These are phyloP conservation scores for Formica exsecta DNA, from an alignment of 1,140 invertebrate species.

Conservation along the genomic window DNA sequence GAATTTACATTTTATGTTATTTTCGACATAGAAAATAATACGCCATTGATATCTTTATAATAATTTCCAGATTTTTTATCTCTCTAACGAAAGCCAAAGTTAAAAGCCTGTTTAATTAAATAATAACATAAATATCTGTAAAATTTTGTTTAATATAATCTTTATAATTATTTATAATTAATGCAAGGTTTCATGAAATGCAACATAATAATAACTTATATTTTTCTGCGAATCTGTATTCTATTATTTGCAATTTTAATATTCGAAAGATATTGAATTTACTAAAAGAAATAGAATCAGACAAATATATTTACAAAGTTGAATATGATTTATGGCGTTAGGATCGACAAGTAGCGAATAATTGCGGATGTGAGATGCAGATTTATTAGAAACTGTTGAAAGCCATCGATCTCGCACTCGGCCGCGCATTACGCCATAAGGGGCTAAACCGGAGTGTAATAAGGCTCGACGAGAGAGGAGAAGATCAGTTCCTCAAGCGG, in stretches of 20 bases:
- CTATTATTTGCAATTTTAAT: background rate
- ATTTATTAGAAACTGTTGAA: slow-evolving; percentile 52
- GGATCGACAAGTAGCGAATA: background rate
- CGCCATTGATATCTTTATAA: too few species aligned
- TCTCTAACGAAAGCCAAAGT: background rate
- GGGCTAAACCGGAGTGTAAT: slow-evolving; percentile 32
- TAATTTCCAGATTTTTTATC: background rate
- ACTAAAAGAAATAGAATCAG: too few species aligned
- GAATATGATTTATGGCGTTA: background rate
- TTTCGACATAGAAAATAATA: background rate
- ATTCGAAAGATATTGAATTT: background rate
- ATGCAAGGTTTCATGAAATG: background rate
- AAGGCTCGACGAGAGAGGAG: slow-evolving; percentile 43
- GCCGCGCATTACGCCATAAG: slow-evolving; percentile 18
- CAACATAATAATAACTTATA: background rate
- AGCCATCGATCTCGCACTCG: slow-evolving; percentile 18
- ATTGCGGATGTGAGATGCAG: slow-evolving; percentile 15
- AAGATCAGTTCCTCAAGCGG: slow-evolving; percentile 56
- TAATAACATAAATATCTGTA: background rate
- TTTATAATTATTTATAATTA: background rate
- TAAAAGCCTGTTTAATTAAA: background rate
- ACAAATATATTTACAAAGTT: background rate
- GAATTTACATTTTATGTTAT: slow-evolving; percentile 1
- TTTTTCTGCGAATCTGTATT: background rate
- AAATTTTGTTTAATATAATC: background rate